phyloP scores from a whole-genome alignment of 1,140 invertebrate genomes.

The Lycorma delicatula region DNA sequence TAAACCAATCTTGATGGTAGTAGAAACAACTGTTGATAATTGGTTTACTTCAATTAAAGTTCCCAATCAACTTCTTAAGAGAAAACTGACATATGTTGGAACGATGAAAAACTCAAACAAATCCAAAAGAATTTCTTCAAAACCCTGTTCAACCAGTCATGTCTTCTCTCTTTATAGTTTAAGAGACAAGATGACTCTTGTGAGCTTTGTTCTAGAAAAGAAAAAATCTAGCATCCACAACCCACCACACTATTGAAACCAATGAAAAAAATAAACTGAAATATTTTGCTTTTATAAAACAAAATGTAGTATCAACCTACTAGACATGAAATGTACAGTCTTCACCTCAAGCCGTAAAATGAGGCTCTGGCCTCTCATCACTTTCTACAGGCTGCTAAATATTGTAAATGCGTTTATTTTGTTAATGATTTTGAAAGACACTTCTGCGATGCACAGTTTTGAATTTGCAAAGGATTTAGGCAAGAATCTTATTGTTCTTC shows the following conservation, averaged over 20 bases:
- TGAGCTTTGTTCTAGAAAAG: conserved; percentile 23
- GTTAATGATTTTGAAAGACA: conserved; percentile 12
- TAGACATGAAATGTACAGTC: conserved; percentile 30
- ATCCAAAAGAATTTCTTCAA: conserved; percentile 28
- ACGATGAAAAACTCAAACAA: conserved; percentile 42
- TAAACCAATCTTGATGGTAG: conserved; percentile 26
- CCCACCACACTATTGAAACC: conserved; percentile 27
- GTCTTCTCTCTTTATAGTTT: conserved; percentile 14
- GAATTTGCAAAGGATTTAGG: conserved; percentile 26
- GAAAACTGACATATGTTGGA: conserved; percentile 36
- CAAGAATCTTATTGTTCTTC: conserved; percentile 14
- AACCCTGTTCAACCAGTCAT: conserved; percentile 8
- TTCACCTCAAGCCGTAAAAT: conserved; percentile 26
- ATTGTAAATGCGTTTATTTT: conserved; percentile 20
- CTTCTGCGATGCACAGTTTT: conserved; percentile 12
- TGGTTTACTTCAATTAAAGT: conserved; percentile 25
- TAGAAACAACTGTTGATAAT: conserved; percentile 27
- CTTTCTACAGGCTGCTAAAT: conserved; percentile 30
- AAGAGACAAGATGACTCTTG: conserved; percentile 16
- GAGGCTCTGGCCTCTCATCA: conserved; percentile 31
- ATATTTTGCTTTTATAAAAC: conserved; percentile 32
- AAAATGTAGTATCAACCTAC: conserved; percentile 33
- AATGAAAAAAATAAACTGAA: conserved; percentile 27
- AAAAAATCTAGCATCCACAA: conserved; percentile 32
- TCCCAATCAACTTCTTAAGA: conserved; percentile 30